phyloP scores from a whole-genome alignment of 2,113 vertebrate species.

The Menidia beryllina region DNA sequence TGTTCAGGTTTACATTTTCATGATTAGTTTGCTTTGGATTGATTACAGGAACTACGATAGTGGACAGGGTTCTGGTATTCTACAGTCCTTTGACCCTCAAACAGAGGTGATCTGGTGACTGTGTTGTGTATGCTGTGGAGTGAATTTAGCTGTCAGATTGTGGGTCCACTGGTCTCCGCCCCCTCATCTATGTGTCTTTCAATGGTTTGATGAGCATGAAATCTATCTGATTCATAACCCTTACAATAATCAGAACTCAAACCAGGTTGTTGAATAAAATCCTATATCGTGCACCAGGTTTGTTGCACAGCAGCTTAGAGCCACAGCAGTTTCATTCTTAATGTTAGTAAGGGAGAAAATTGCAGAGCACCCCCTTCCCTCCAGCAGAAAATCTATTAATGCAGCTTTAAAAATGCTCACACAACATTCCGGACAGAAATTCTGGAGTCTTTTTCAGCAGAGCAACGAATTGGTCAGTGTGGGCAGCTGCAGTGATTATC shows the following conservation, averaged over 20 bases:
- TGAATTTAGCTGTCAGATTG: no score
- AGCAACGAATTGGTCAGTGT: slow-evolving; percentile 23
- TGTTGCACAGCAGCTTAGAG: not conserved
- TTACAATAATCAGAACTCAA: not conserved
- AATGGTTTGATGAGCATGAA: no score
- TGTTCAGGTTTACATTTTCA: no score
- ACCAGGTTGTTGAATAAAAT: not conserved
- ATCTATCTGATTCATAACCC: no score
- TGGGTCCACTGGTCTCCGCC: not conserved
- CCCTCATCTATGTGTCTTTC: not conserved
- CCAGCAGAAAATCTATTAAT: slow-evolving; percentile 2
- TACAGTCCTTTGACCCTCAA: not conserved
- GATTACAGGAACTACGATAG: not conserved
- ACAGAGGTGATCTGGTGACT: not conserved
- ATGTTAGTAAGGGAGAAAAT: not conserved
- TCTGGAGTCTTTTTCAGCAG: slow-evolving; percentile 11
- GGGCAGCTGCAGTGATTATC: slow-evolving; percentile 33
- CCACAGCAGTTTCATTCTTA: not conserved
- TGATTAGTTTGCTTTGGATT: not conserved
- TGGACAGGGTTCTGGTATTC: not conserved
- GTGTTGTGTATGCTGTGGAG: not conserved
- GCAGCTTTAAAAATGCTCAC: slow-evolving; percentile 1
- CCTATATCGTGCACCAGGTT: not conserved
- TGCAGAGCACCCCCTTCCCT: no score
- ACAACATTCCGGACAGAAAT: slow-evolving; percentile 19